A percentile compares a stretch with the other conserved stretches of the same genome.
phyloP scores from a whole-genome alignment of 2,797 vertebrate genomes.

The Mycteria americana region DNA sequence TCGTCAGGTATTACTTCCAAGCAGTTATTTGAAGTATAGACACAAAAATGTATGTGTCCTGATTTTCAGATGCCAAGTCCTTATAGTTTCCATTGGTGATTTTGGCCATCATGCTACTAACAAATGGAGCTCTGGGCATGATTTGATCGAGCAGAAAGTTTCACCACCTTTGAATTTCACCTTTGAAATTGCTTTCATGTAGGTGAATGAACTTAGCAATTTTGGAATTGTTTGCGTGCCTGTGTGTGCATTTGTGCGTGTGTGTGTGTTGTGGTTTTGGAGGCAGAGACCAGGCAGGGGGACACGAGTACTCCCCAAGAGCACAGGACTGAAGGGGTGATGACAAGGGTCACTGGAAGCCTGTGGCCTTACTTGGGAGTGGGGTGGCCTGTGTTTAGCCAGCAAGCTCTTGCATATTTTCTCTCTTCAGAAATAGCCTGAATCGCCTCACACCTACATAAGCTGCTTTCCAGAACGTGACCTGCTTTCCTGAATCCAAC shows the following conservation, averaged over 20 bases:
- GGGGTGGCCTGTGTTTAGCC: neutral
- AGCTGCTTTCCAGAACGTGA: conserved; percentile 31
- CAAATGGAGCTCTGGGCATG: neutral
- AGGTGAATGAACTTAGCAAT: neutral
- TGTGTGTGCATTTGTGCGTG: neutral
- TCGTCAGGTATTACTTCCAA: neutral
- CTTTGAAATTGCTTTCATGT: neutral
- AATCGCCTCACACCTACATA: neutral
- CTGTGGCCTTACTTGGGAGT: neutral
- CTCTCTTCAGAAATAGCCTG: conserved; percentile 6
- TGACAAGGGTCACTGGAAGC: neutral
- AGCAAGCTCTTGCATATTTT: neutral
- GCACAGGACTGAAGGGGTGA: neutral
- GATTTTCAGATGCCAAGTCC: neutral
- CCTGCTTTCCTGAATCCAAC: conserved; percentile 1
- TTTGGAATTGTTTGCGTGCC: neutral
- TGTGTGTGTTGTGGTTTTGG: neutral
- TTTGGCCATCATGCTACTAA: neutral
- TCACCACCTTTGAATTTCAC: neutral
- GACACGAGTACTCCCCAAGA: neutral
- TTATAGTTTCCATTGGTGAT: neutral
- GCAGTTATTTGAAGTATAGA: neutral
- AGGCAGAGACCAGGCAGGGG: neutral
- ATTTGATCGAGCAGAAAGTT: neutral
- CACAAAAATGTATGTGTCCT: neutral